Conservation (phyloP, 92 coral and sea anemone species). For the Porites lobata region DNA sequence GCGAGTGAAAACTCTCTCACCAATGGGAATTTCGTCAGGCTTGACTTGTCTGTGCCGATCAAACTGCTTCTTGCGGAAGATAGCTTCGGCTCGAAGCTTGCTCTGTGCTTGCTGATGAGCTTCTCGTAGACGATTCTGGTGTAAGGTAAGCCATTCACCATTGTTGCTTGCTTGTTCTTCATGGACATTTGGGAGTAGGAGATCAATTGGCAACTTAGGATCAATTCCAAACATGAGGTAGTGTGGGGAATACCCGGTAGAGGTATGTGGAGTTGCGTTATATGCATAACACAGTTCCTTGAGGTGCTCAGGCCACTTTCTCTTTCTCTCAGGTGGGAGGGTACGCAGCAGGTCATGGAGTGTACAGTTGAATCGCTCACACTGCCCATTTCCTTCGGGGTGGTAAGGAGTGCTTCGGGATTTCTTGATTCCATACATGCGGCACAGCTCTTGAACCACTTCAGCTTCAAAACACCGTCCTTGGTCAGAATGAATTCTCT, state of each 20-base stretch:
- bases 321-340: conserved; percentile 31
- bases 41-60: conserved; percentile 4
- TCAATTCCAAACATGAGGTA: conserved; percentile 18
- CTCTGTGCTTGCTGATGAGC: conserved; percentile 23
- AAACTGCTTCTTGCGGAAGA: conserved; percentile 21
- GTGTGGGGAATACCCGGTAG: conserved; percentile 26
- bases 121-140: conserved; percentile 15
- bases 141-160: conserved; percentile 24
- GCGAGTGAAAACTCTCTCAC: conserved; percentile 3
- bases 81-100: conserved; percentile 3
- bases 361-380: conserved; percentile 20
- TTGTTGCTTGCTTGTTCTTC: not conserved
- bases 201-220: conserved; percentile 3
- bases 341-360: conserved; percentile 26
- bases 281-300: conserved; percentile 20
- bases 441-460: conserved; percentile 59
- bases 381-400: conserved; percentile 10
- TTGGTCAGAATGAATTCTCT: conserved; percentile 74
- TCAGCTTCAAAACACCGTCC: conserved; percentile 71
- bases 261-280: conserved; percentile 4
- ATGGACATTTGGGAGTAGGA: not conserved
- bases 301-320: conserved; percentile 38
- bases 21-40: not conserved
- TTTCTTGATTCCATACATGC: conserved; percentile 27
- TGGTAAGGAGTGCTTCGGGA: conserved; percentile 25